Evolutionary conservation across 2,888 invertebrate species (phyloP).

Genomic region (Cloeon dipterum): DNA sequence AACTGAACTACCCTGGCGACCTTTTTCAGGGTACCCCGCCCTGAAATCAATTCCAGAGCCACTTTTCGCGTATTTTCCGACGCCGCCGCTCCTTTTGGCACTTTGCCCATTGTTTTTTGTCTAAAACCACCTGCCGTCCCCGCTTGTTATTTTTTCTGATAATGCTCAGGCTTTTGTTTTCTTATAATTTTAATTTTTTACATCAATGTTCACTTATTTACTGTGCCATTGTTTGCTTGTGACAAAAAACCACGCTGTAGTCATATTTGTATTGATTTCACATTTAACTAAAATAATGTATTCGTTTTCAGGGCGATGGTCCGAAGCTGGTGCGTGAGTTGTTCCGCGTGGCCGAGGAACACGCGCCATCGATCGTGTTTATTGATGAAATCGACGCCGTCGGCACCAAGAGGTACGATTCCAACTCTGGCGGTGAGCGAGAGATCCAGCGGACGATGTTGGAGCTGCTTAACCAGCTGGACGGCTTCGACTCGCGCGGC

Average conservation of each 20-base stretch:
- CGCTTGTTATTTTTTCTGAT: too few species aligned
- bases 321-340: conserved; percentile 94
- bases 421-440: conserved; percentile 96
- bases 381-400: conserved; percentile 99
- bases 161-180: too few species aligned
- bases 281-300: not conserved
- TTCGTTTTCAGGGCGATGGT: conserved; percentile 60
- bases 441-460: conserved; percentile 99
- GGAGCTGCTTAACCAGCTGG: conserved; percentile 92
- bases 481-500: conserved; percentile 91
- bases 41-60: too few species aligned
- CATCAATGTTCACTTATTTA: too few species aligned
- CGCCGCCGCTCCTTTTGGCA: too few species aligned
- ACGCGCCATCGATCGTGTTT: conserved; percentile 97
- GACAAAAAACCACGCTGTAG: not conserved
- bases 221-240: too few species aligned
- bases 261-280: not conserved
- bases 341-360: conserved; percentile 97
- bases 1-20: too few species aligned
- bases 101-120: too few species aligned
- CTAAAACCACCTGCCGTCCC: too few species aligned
- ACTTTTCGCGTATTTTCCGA: too few species aligned
- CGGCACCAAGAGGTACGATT: conserved; percentile 96
- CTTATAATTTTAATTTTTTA: too few species aligned
- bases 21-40: too few species aligned